phyloP scores from a whole-genome alignment of 2,797 vertebrate species.

The Spizella passerina region DNA sequence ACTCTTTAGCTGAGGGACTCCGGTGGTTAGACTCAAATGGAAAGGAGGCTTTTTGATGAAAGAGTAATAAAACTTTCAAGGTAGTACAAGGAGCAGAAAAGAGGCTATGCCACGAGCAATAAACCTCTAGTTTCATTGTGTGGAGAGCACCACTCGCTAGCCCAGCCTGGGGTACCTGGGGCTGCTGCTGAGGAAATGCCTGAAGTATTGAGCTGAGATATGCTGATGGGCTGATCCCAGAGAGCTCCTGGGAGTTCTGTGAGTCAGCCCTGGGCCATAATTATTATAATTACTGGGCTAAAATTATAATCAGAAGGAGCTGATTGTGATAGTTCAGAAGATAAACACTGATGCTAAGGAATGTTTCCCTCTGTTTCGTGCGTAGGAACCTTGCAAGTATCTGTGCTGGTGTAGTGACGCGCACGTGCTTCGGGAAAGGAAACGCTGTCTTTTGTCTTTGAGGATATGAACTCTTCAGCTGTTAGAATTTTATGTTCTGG shows the following conservation, averaged over 20 bases:
- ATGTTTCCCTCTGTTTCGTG: background rate
- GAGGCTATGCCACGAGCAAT: background rate
- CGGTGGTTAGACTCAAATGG: background rate
- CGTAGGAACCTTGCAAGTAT: background rate
- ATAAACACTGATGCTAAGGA: background rate
- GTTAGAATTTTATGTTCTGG: background rate
- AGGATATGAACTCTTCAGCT: background rate
- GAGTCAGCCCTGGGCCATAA: background rate
- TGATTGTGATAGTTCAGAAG: background rate
- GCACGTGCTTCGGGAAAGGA: rapidly evolving
- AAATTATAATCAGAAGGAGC: background rate
- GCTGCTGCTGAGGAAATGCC: background rate
- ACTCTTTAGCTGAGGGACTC: rapidly evolving
- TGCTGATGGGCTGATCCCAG: rapidly evolving
- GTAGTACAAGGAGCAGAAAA: background rate
- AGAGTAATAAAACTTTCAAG: background rate
- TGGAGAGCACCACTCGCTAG: rapidly evolving
- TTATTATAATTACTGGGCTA: background rate
- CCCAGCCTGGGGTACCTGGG: background rate
- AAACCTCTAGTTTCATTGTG: background rate
- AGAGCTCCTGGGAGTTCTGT: background rate
- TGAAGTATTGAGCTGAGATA: background rate
- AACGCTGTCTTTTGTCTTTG: background rate
- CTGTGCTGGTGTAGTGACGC: background rate
- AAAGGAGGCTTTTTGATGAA: background rate